Base-by-base conservation (phyloP, 2,797 vertebrate genomes). In the Nyctalus aviator region DNA sequence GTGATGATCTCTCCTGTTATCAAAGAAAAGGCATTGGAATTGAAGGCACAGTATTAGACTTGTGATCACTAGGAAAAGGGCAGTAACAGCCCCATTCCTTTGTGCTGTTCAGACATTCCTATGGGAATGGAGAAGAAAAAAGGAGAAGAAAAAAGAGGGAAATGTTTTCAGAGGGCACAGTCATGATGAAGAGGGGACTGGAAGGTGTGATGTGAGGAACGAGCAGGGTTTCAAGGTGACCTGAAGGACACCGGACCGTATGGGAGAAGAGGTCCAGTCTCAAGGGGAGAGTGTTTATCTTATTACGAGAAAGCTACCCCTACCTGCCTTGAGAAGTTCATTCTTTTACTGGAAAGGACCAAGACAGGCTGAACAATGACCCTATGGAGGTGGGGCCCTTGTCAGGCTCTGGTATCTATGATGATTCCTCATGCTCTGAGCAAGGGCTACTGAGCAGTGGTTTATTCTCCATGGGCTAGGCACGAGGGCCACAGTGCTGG, bases 381-480 rank as follows among this genome's bases (percentile, higher is more conserved):
- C 46, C 55, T 53, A 0, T 4, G 4, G 6, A 11, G 2, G 6
- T 10, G 5, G 21, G 3, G 8, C n/a, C 2, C 7, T 32, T 20
- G 76, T 46, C 27, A 48, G 6, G 25, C 46, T n/a, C 35, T 83
- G 68, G 7, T 14, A 48, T 88, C 53, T 77, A 1, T 13, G 35
- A 66, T 32, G 72, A 35, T 35, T 72, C 50, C 37, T 53, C 66
- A 14, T 2, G 15, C 59, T 68, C 23, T 48, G 79, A 66, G 30
- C 30, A 46, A 64, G 41, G 41, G 30, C 27, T 62, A 46, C 0
- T 23, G 50, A 72, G 27, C 12, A 32, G 66, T 14, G 41, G 46
- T 30, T 81, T 46, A 25, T 20, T 32, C 71, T 46, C 8, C 2
- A 77, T 25, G 50, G 35, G 11, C 13, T 2, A 9, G 64, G 27